Conservation (phyloP, 1,140 invertebrate species). For the Epicauta chinensis region DNA sequence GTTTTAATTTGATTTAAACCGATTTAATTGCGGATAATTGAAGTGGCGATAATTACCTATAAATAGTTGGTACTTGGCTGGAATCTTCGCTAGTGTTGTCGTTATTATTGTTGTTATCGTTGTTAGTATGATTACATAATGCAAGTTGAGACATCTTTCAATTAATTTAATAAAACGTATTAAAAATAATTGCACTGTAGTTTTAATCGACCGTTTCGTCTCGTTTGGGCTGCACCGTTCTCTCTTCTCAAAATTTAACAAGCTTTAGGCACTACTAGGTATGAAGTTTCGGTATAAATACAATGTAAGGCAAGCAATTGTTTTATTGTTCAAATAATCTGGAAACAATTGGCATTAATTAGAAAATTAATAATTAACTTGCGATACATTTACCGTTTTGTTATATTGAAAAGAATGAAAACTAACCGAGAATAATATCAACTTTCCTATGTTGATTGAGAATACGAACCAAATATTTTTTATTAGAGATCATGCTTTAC, state of each 20-base stretch:
- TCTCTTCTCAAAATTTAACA: constrained; percentile 8
- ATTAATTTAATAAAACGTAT: neutral
- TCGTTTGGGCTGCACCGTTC: no score
- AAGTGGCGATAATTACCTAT: constrained; percentile 53
- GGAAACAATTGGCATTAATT: neutral
- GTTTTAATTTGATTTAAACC: no score
- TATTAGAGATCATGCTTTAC: no score
- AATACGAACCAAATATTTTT: neutral
- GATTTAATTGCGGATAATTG: no score
- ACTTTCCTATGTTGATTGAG: neutral
- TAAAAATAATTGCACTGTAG: constrained; percentile 4
- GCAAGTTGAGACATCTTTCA: constrained; percentile 44
- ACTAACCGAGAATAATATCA: neutral
- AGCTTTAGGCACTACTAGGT: constrained; percentile 26
- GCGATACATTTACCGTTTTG: neutral
- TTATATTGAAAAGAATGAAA: neutral
- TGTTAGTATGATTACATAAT: constrained; percentile 47
- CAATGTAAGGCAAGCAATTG: constrained; percentile 21
- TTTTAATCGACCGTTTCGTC: constrained; percentile 6
- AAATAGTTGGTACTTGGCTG: constrained; percentile 71
- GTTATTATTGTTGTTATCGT: constrained; percentile 62
- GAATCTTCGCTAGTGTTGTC: constrained; percentile 74
- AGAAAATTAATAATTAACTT: neutral
- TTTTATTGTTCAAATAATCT: constrained; percentile 8
- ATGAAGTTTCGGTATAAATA: neutral